Conservation (phyloP, 1,140 invertebrate genomes). For the Mya arenaria region DNA sequence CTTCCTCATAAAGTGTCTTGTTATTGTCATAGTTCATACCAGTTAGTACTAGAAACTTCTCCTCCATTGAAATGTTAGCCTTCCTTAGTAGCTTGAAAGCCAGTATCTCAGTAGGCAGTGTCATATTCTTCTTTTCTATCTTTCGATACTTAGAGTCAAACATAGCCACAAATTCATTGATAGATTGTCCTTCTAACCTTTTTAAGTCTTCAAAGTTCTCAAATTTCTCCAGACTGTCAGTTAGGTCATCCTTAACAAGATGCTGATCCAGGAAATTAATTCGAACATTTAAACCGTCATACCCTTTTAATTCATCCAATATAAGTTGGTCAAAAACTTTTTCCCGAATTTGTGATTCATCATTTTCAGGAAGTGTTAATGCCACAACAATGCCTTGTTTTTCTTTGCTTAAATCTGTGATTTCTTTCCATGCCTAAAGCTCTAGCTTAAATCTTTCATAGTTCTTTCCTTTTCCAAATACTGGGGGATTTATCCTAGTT, state of each 20-base stretch:
- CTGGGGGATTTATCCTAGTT: slow-evolving; percentile 25
- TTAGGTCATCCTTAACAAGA: slow-evolving; percentile 58
- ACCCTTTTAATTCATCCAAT: slow-evolving; percentile 42
- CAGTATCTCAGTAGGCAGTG: slow-evolving; percentile 53
- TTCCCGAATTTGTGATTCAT: slow-evolving; percentile 38
- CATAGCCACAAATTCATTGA: slow-evolving; percentile 29
- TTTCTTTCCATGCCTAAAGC: slow-evolving; percentile 43
- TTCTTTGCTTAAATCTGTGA: slow-evolving; percentile 10
- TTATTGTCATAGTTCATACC: slow-evolving; percentile 63
- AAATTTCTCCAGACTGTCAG: slow-evolving; percentile 56
- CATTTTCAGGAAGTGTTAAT: slow-evolving; percentile 41
- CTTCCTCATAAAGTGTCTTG: slow-evolving; percentile 58
- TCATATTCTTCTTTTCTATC: slow-evolving; percentile 63
- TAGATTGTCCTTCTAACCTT: slow-evolving; percentile 34
- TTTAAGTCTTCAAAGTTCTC: slow-evolving; percentile 56
- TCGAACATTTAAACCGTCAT: slow-evolving; percentile 50
- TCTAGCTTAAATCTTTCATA: slow-evolving; percentile 42
- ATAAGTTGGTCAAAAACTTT: slow-evolving; percentile 30
- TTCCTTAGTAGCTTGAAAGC: slow-evolving; percentile 61
- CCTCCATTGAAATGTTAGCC: slow-evolving; percentile 59
- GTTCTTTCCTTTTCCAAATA: slow-evolving; percentile 38
- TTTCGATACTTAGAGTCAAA: slow-evolving; percentile 56
- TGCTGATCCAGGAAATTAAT: slow-evolving; percentile 56
- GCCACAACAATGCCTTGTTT: slow-evolving; percentile 36
- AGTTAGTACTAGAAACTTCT: slow-evolving; percentile 64